Base-by-base conservation (phyloP, 64 coral and sea anemone species). In the Stichodactyla helianthus region DNA sequence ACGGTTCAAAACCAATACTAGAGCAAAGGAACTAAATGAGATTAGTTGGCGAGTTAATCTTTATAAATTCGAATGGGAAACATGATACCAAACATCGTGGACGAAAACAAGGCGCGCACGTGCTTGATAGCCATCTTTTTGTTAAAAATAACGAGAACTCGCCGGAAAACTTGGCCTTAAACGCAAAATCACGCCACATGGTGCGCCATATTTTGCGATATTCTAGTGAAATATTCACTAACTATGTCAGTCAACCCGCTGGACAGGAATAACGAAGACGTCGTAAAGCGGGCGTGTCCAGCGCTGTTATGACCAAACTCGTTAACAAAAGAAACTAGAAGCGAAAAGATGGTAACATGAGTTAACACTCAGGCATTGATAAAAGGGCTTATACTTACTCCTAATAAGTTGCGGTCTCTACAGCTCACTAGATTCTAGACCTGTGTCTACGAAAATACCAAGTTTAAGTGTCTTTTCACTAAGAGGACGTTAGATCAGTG, bases 401-500 rank as follows among this genome's bases (percentile, higher is more conserved):
- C 25, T 74, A 74, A 74, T 74, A 8, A 31, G 22, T 74, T 74
- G 68, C 68, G 68, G 68, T 74, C 68, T 9, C 12, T 9, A 23
- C 9, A 74, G 25, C 10, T 74, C 68, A 13, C 68, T 74, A 74
- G 68, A 74, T 74, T 74, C 68, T 74, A 74, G 68, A 74, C 68
- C 25, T 27, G 10, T 74, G 68, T 27, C 68, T 74, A 74, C 68
- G 13, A 68, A 74, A 5, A 31, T 23, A 74, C 68, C 68, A 74
- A 11, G 8, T 11, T 31, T 74, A 35, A 74, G 68, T 31, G 27
- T 74, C 68, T 74, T 12, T 74, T 74, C 25, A 26, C 10, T 5
- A n/a, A n/a, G 4, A 22, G 11, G 26, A 74, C 68, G 68, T 31
- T 12, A 74, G 26, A 74, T 23, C 35, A 44, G 11, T 74, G 6